Conservation (phyloP, 2,113 vertebrate genomes). For the Mormyrus lacerda region DNA sequence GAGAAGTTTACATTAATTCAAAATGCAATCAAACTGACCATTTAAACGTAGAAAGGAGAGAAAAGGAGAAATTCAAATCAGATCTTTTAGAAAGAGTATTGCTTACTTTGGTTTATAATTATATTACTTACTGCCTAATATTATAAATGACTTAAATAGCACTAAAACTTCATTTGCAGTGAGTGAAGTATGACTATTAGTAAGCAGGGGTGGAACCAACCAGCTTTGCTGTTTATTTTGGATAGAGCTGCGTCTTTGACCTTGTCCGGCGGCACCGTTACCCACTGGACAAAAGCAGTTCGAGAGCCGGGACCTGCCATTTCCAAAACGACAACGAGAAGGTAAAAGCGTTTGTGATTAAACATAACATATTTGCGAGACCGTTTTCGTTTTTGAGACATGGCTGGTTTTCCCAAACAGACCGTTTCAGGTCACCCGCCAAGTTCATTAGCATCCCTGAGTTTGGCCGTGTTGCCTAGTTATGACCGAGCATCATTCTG, state of each 20-base stretch:
- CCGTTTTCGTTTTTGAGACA: neutral
- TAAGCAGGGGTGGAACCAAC: neutral
- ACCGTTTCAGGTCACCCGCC: neutral
- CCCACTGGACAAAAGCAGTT: conserved; percentile 23
- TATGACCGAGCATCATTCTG: neutral
- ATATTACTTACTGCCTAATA: neutral
- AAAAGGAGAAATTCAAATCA: neutral
- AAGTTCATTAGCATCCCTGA: neutral
- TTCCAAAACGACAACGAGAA: neutral
- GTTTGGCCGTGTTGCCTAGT: neutral
- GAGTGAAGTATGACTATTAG: neutral
- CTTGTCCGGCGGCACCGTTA: conserved; percentile 15
- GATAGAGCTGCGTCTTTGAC: conserved; percentile 1
- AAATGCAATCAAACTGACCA: neutral
- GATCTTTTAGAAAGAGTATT: neutral
- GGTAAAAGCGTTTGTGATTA: neutral
- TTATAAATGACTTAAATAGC: neutral
- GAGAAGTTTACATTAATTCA: neutral
- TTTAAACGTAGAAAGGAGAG: no score
- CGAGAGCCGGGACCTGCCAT: neutral
- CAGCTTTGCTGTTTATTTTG: conserved; percentile 16
- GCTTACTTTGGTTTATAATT: neutral
- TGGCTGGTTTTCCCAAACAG: neutral
- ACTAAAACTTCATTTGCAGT: neutral
- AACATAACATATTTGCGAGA: neutral